Conservation (phyloP, 1,140 invertebrate genomes). For the Periplaneta americana region DNA sequence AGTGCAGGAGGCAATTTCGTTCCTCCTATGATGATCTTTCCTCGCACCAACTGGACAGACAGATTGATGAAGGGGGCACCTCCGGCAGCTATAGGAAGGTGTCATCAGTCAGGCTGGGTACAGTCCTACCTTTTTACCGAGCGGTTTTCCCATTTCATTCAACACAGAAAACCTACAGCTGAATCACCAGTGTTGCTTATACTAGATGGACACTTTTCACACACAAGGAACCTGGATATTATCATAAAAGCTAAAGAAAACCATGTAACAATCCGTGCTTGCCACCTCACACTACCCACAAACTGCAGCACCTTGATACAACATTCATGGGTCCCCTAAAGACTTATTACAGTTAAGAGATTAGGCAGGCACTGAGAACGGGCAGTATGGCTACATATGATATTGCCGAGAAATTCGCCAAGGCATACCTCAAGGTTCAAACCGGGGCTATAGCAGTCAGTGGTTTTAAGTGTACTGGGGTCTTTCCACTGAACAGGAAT, state of each 20-base stretch:
- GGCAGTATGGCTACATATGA: conserved; percentile 24
- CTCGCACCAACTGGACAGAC: too few relatives aligned
- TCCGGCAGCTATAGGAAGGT: conserved; percentile 15
- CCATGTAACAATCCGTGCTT: conserved; percentile 22
- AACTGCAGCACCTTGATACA: conserved; percentile 36
- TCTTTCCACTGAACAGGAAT: conserved; percentile 28
- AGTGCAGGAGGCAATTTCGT: conserved; percentile 30
- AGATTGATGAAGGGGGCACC: conserved; percentile 21
- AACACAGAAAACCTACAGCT: not conserved
- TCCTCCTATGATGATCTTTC: too few relatives aligned
- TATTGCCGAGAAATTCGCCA: conserved; percentile 23
- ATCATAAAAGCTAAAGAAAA: conserved; percentile 24
- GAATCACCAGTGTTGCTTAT: too few relatives aligned
- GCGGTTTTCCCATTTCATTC: not conserved
- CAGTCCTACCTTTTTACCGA: not conserved
- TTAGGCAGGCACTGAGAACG: conserved; percentile 14
- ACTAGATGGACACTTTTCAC: not conserved
- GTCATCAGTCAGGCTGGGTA: not conserved
- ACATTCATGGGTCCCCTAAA: conserved; percentile 34
- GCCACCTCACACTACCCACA: conserved; percentile 19
- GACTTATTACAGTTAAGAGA: conserved; percentile 27
- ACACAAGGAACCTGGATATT: not conserved
- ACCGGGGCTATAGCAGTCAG: conserved; percentile 30
- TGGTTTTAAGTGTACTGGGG: conserved; percentile 30
- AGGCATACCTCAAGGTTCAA: conserved; percentile 26